Conservation (phyloP, 2,113 vertebrate species). For the Otis tarda region DNA sequence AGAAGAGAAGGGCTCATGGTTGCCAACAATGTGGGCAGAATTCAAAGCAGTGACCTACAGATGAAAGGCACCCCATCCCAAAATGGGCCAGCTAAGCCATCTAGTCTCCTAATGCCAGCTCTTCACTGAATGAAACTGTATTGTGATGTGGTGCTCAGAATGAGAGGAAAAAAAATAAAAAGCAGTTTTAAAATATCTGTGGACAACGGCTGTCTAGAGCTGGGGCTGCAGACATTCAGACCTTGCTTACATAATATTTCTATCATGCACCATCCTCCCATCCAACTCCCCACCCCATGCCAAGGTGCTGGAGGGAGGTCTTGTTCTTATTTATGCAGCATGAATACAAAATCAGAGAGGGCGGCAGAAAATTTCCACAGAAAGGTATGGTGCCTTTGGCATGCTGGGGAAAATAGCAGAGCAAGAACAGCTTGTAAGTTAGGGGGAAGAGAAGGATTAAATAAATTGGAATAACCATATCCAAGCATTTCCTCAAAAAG, state of each 20-base stretch:
- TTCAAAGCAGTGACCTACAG: constrained; percentile 61
- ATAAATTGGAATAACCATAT: background rate
- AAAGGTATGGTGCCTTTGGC: constrained; percentile 52
- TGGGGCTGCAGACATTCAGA: background rate
- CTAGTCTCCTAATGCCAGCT: constrained; percentile 30
- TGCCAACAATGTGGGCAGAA: constrained; percentile 54
- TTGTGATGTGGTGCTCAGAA: constrained; percentile 20
- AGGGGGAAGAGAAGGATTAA: constrained; percentile 25
- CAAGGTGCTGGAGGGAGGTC: constrained; percentile 61
- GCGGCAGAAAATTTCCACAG: constrained; percentile 26
- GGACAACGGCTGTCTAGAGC: background rate
- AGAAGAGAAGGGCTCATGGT: constrained; percentile 22
- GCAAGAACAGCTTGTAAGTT: constrained; percentile 4
- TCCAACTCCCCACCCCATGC: constrained; percentile 25
- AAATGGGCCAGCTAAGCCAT: constrained; percentile 33
- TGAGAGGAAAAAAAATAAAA: background rate
- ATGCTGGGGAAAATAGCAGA: background rate
- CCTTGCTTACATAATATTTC: constrained; percentile 46
- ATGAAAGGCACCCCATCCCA: constrained; percentile 45
- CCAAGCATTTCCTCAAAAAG: constrained; percentile 36
- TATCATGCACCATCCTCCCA: background rate
- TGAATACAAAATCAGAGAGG: constrained; percentile 31
- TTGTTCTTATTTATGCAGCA: constrained; percentile 39
- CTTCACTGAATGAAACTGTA: constrained; percentile 43
- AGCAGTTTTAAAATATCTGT: constrained; percentile 17